phyloP scores from a whole-genome alignment of 2,797 vertebrate species.

The Eleutherodactylus coqui region DNA sequence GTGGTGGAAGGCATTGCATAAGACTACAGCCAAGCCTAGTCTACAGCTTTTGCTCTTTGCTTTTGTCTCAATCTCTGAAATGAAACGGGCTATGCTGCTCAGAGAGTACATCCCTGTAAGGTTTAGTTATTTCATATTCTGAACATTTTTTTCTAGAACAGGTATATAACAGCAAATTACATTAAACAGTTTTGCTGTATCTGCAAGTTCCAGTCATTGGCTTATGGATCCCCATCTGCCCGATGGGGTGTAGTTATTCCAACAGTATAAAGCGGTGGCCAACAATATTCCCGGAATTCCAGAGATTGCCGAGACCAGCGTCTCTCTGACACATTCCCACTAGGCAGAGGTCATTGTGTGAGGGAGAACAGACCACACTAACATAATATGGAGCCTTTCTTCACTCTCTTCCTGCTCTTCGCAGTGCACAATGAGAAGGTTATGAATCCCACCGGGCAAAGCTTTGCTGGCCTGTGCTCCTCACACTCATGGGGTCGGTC shows the following conservation, averaged over 20 bases:
- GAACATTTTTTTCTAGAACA: neutral
- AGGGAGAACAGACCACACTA: conserved; percentile 45
- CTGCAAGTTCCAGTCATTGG: conserved; percentile 14
- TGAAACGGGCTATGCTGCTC: neutral
- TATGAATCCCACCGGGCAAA: conserved; percentile 23
- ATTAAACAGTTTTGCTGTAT: neutral
- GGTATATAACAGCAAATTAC: neutral
- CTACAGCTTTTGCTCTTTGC: neutral
- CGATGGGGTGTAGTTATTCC: conserved; percentile 35
- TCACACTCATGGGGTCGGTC: conserved; percentile 13
- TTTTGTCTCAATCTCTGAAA: neutral
- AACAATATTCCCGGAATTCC: conserved; percentile 42
- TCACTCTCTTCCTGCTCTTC: neutral
- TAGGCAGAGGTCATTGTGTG: conserved; percentile 46
- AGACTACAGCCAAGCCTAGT: neutral
- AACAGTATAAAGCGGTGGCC: conserved; percentile 45
- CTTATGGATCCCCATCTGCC: conserved; percentile 39
- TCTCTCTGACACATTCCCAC: conserved; percentile 52
- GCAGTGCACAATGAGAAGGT: neutral
- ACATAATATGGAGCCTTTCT: conserved; percentile 2
- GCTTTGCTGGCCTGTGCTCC: conserved; percentile 14
- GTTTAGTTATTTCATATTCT: neutral
- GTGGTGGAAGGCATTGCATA: neutral
- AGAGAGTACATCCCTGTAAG: neutral
- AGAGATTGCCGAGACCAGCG: conserved; percentile 49